Base-by-base conservation (phyloP, 92 coral and sea anemone genomes). In the Epizoanthus fatuus region DNA sequence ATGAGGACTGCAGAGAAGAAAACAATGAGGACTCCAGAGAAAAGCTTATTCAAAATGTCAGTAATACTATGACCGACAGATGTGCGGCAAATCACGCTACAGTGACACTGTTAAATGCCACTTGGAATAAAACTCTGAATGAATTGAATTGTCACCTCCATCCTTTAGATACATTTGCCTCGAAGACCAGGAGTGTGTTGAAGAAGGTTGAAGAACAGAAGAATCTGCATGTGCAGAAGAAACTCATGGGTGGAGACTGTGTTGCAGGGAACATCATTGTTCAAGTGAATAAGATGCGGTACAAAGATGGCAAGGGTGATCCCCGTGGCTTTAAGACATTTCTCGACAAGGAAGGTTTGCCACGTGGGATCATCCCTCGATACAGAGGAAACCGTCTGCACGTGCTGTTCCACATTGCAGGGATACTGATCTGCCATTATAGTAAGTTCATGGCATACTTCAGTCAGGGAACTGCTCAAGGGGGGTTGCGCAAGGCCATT, bases 351-450 rank as follows among this genome's bases (percentile, higher is more conserved):
- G 39, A 64, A 64, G 39, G 25, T 35, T 35, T 64, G 70, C 70
- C 70, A 7, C n/a, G n/a, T 7, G 70, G n/a, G 15, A 64, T 64
- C 39, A 19, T 64, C 32, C 70, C 70, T 7, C 70, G n/a, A 9
- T 64, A 64, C 70, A 20, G 70, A 2, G 70, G 70, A 19, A 64
- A 64, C 70, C 70, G 70, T 19, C 70, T 64, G 32, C 70, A 64
- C 15, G 15, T 64, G 9, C n/a, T 35, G 10, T 64, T 64, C n/a
- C 70, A 64, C n/a, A 64, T 64, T 35, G 39, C 40, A 29, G 72
- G 29, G 19, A 12, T 29, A 13, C 45, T 66, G 72, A 39, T 66
- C 40, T 39, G 45, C 39, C 72, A 66, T 19, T 39, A 66, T 19
- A 29, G 15, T 15, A 29, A 29, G 29, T 66, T 66, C 10, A 29